Conservation (phyloP, 2,113 vertebrate species). For the Xiphorhynchus elegans region DNA sequence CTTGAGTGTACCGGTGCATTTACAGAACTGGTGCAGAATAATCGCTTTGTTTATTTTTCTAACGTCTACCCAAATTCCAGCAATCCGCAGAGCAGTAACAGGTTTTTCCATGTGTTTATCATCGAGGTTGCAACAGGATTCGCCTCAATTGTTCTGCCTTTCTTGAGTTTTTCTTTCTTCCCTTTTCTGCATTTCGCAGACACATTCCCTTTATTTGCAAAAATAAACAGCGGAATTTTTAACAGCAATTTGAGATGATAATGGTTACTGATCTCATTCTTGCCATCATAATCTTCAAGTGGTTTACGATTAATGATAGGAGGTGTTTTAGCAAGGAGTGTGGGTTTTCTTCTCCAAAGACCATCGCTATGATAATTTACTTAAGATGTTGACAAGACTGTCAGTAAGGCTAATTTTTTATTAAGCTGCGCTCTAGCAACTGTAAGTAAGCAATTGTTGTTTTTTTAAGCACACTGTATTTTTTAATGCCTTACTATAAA, state of each 20-base stretch:
- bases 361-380: slow-evolving; percentile 75
- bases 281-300: slow-evolving; percentile 91
- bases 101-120: slow-evolving; percentile 62
- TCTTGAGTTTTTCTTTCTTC: slow-evolving; percentile 52
- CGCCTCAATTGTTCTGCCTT: slow-evolving; percentile 54
- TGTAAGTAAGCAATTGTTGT: slow-evolving; percentile 28
- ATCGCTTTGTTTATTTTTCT: slow-evolving; percentile 55
- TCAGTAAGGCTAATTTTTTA: slow-evolving; percentile 71
- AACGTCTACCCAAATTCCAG: slow-evolving; percentile 53
- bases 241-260: slow-evolving; percentile 83
- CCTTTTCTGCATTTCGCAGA: slow-evolving; percentile 31
- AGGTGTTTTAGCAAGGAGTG: slow-evolving; percentile 70
- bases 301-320: slow-evolving; percentile 87
- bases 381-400: slow-evolving; percentile 73
- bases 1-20: neutral
- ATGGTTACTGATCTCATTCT: slow-evolving; percentile 86
- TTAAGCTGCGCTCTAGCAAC: slow-evolving; percentile 43
- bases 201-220: slow-evolving; percentile 74
- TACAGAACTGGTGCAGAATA: slow-evolving; percentile 15
- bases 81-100: slow-evolving; percentile 43
- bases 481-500: slow-evolving; percentile 27
- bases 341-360: slow-evolving; percentile 75
- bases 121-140: slow-evolving; percentile 60
- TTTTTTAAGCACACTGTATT: slow-evolving; percentile 21
- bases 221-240: slow-evolving; percentile 81